Conservation (phyloP, 2,113 vertebrate species). For the Channa argus region DNA sequence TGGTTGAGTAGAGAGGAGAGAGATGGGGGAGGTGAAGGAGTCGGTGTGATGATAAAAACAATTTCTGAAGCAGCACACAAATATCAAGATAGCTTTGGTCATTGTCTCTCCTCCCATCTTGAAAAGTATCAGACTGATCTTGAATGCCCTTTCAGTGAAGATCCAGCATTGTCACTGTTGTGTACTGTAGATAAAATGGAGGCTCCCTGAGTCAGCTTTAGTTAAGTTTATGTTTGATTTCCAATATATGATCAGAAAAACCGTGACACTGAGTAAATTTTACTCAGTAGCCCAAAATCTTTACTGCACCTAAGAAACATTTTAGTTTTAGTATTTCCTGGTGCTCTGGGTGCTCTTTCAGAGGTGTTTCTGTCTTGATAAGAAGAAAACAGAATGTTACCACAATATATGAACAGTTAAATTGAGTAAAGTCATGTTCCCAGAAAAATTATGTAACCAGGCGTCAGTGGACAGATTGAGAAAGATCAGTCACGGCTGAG, state of each 20-base stretch:
- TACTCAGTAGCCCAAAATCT: constrained; percentile 12
- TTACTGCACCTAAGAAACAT: constrained; percentile 1
- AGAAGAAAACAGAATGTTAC: background rate
- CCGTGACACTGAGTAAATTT: background rate
- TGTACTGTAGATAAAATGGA: background rate
- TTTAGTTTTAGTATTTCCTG: background rate
- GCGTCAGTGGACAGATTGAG: too few species aligned
- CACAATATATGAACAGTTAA: background rate
- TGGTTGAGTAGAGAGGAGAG: constrained; percentile 22
- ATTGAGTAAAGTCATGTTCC: background rate
- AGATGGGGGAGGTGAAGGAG: background rate
- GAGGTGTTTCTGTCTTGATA: too few species aligned
- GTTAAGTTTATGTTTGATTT: background rate
- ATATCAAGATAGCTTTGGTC: constrained; percentile 11
- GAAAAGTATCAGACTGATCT: constrained; percentile 23
- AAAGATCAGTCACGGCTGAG: background rate
- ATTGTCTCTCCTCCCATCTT: background rate
- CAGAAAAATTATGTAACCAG: too few species aligned
- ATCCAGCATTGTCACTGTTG: background rate
- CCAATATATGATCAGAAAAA: constrained; percentile 18
- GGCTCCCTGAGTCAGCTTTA: background rate
- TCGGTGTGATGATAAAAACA: constrained; percentile 16
- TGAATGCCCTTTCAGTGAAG: background rate
- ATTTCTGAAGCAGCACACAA: constrained; percentile 8
- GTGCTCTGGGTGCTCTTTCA: background rate